phyloP scores from a whole-genome alignment of 1,140 invertebrate genomes.

The Sinonovacula constricta region DNA sequence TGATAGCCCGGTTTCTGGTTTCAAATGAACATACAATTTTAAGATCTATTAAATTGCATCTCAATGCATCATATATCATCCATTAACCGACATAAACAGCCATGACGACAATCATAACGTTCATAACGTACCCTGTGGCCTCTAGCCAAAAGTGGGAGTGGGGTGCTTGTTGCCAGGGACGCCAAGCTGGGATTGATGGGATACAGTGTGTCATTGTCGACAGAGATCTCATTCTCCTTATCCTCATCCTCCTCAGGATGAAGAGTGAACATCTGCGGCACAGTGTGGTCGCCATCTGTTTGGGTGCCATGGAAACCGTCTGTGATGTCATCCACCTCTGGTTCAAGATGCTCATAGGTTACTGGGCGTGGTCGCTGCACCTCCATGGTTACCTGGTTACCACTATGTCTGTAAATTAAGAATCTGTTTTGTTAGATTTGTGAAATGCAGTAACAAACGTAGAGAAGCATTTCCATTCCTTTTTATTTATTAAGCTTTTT shows the following conservation, averaged over 20 bases:
- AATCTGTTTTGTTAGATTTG: no score
- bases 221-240: constrained; percentile 59
- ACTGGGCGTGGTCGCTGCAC: constrained; percentile 56
- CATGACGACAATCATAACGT: no score
- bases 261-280: constrained; percentile 41
- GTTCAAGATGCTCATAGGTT: constrained; percentile 54
- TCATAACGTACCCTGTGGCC: constrained; percentile 60
- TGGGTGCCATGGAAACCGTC: constrained; percentile 10
- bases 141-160: constrained; percentile 58
- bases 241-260: constrained; percentile 51
- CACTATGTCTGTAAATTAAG: constrained; percentile 61
- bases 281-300: constrained; percentile 36
- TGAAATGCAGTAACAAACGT: no score
- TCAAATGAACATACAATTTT: no score
- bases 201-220: constrained; percentile 55
- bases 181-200: constrained; percentile 52
- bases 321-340: constrained; percentile 39
- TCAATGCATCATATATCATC: no score
- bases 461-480: no score
- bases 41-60: no score
- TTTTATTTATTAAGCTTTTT: no score
- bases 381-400: constrained; percentile 58
- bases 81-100: no score
- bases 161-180: constrained; percentile 60
- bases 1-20: no score